Conservation (phyloP, 2,888 invertebrate genomes). For the Dysmachus trigonus region DNA sequence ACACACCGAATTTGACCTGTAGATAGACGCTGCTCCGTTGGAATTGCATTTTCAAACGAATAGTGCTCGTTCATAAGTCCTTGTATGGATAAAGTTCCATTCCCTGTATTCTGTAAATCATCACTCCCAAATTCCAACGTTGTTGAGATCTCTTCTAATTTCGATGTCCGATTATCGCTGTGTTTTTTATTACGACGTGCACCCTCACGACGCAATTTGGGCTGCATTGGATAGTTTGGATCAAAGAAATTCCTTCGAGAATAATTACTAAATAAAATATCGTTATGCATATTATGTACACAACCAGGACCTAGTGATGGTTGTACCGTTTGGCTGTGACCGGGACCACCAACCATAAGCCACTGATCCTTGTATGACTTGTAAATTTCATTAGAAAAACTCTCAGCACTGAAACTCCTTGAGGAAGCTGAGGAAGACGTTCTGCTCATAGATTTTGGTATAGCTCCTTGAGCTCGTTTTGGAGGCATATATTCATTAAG, state of each 20-base stretch:
- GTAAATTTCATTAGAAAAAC: slow-evolving; percentile 64
- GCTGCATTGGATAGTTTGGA: slow-evolving; percentile 56
- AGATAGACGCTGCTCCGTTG: slow-evolving; percentile 41
- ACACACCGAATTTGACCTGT: slow-evolving; percentile 53
- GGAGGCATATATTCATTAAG: slow-evolving; percentile 64
- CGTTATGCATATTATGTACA: slow-evolving; percentile 17
- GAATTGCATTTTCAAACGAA: slow-evolving; percentile 50
- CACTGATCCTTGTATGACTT: slow-evolving; percentile 58
- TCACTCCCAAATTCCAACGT: slow-evolving; percentile 42
- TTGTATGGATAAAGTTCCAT: slow-evolving; percentile 42
- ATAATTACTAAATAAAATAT: slow-evolving; percentile 51
- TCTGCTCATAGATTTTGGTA: slow-evolving; percentile 71
- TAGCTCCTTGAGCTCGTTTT: slow-evolving; percentile 73
- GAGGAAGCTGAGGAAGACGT: slow-evolving; percentile 71
- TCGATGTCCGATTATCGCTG: neutral
- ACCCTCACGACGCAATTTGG: slow-evolving; percentile 66
- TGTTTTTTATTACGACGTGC: slow-evolving; percentile 31
- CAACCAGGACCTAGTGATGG: neutral
- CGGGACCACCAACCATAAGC: slow-evolving; percentile 62
- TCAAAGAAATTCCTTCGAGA: slow-evolving; percentile 55
- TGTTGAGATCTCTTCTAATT: slow-evolving; percentile 43
- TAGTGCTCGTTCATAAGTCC: slow-evolving; percentile 48
- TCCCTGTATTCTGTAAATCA: slow-evolving; percentile 20
- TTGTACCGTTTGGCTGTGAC: slow-evolving; percentile 47
- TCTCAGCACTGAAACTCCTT: slow-evolving; percentile 68